Evolutionary conservation across 2,113 vertebrate species (phyloP).

Genomic region (Cygnus buccinator): DNA sequence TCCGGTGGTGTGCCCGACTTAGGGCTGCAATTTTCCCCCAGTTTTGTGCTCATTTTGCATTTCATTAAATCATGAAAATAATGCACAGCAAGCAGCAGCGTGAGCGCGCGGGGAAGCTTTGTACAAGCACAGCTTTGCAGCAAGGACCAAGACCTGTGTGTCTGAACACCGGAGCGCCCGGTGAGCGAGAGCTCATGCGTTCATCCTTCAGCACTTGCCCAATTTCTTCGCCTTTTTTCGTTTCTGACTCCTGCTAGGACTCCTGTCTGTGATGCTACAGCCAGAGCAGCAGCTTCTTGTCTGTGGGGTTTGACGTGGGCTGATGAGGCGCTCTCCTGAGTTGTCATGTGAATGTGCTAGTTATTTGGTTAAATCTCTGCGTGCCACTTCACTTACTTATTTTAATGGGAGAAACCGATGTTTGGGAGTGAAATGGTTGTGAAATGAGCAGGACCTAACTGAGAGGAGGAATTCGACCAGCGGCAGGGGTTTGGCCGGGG

Average conservation of each 20-base stretch:
- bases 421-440: neutral
- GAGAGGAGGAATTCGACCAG: neutral
- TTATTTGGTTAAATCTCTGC: neutral
- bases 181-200: neutral
- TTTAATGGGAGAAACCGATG: neutral
- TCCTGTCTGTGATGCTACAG: neutral
- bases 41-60: neutral
- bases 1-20: neutral
- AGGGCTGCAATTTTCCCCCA: neutral
- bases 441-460: neutral
- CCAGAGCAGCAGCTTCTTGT: neutral
- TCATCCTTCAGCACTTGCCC: neutral
- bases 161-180: fast-evolving
- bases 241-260: neutral
- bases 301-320: neutral
- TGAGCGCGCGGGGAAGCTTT: neutral
- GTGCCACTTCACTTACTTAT: neutral
- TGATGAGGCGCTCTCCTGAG: neutral
- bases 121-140: neutral
- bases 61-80: neutral
- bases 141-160: fast-evolving
- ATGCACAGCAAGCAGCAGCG: neutral
- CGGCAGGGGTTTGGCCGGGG: neutral
- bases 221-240: neutral
- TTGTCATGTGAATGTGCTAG: neutral